Conservation (phyloP, 2,113 vertebrate genomes). For the Cranoglanis bouderius region DNA sequence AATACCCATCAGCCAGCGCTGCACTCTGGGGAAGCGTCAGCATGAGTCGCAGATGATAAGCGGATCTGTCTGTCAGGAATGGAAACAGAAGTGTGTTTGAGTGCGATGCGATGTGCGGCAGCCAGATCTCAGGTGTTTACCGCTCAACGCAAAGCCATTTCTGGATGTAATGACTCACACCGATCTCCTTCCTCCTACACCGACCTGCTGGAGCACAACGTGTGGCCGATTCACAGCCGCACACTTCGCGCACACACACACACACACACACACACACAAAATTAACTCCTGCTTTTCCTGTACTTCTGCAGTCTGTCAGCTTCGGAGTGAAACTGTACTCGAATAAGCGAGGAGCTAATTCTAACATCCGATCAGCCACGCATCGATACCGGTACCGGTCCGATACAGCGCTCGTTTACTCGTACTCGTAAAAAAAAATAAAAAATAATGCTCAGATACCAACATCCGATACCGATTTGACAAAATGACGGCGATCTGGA, state of each 20-base stretch:
- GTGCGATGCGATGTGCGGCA: not conserved
- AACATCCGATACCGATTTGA: not conserved
- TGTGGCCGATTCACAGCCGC: slow-evolving; percentile 32
- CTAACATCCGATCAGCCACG: not conserved
- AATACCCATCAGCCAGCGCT: slow-evolving; percentile 41
- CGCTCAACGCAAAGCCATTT: slow-evolving; percentile 43
- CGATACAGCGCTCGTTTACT: not conserved
- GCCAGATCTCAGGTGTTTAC: slow-evolving; percentile 48
- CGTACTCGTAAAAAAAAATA: not conserved
- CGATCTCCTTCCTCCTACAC: slow-evolving; percentile 43
- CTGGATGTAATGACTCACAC: slow-evolving; percentile 48
- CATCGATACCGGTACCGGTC: not conserved
- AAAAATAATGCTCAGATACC: not conserved
- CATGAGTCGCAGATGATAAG: not conserved
- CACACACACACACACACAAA: not conserved
- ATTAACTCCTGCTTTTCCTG: not conserved
- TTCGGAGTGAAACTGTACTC: not conserved
- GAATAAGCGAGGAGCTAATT: not conserved
- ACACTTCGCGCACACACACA: not conserved
- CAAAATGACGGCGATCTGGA: not conserved
- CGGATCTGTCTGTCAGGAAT: slow-evolving; percentile 20
- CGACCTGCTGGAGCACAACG: slow-evolving; percentile 33
- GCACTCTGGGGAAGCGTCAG: slow-evolving; percentile 27
- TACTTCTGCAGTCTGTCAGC: not conserved
- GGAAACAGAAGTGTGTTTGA: slow-evolving; percentile 31